Evolutionary conservation across 2,888 invertebrate species (phyloP).

Genomic region (Nephrotoma appendiculata): DNA sequence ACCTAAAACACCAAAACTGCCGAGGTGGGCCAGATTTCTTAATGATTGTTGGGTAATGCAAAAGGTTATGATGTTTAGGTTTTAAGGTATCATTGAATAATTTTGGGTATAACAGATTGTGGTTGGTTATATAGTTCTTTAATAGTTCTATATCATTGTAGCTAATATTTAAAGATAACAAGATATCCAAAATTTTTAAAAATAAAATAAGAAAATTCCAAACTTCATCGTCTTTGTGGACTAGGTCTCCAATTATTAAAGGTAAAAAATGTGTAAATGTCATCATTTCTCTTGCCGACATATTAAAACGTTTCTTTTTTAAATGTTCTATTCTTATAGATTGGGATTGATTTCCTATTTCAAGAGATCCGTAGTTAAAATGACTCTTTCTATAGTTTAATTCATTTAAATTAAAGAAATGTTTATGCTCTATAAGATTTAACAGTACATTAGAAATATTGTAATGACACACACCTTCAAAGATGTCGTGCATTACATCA

Average conservation of each 20-base stretch:
- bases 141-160: background rate
- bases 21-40: background rate
- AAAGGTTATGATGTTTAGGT: background rate
- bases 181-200: background rate
- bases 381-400: background rate
- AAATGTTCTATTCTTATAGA: background rate
- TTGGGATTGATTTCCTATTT: background rate
- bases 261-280: background rate
- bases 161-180: background rate
- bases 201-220: background rate
- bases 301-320: background rate
- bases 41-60: background rate
- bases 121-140: background rate
- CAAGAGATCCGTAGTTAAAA: background rate
- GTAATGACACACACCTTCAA: background rate
- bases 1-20: background rate
- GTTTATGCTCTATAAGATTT: background rate
- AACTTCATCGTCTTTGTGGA: background rate
- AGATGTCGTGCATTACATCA: constrained; percentile 3
- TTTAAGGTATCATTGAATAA: background rate
- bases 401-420: background rate
- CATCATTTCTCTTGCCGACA: background rate
- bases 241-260: background rate
- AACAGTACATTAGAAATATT: background rate
- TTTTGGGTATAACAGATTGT: background rate